These are phyloP conservation scores for Epizoanthus fatuus DNA, from an alignment of 92 coral and sea anemone genomes.

Conservation along the genomic window DNA sequence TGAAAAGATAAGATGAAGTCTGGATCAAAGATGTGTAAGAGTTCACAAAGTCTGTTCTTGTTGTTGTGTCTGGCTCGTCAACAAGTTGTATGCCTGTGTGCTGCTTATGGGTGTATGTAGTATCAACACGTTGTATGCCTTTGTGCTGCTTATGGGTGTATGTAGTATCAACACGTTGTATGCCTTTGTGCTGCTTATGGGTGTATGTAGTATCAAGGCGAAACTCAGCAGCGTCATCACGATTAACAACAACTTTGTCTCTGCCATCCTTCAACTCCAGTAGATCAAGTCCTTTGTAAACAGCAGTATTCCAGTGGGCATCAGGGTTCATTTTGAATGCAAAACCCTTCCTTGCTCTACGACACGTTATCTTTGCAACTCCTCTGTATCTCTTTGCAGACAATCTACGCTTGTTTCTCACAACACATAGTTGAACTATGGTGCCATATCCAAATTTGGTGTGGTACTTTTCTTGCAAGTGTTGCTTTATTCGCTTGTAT, in stretches of 20 bases:
- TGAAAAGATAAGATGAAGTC: slow-evolving; percentile 43
- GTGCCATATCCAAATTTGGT: slow-evolving; percentile 58
- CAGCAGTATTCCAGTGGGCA: slow-evolving; percentile 59
- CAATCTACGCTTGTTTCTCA: slow-evolving; percentile 37
- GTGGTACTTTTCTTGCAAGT: slow-evolving; percentile 41
- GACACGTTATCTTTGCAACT: slow-evolving; percentile 66
- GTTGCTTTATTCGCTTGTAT: slow-evolving; percentile 28
- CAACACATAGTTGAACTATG: slow-evolving; percentile 46
- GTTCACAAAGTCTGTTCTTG: slow-evolving; percentile 58
- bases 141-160: slow-evolving; percentile 59
- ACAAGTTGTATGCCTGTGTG: slow-evolving; percentile 36
- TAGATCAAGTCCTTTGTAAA: slow-evolving; percentile 57
- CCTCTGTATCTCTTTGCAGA: slow-evolving; percentile 63
- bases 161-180: slow-evolving; percentile 31
- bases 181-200: slow-evolving; percentile 56
- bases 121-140: slow-evolving; percentile 39
- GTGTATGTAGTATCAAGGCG: slow-evolving; percentile 56
- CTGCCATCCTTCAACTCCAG: slow-evolving; percentile 49
- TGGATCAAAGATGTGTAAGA: slow-evolving; percentile 50
- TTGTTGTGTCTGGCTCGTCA: slow-evolving; percentile 41
- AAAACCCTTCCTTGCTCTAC: slow-evolving; percentile 68
- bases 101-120: slow-evolving; percentile 58
- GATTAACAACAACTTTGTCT: slow-evolving; percentile 48
- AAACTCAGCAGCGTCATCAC: slow-evolving; percentile 58
- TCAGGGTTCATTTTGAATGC: slow-evolving; percentile 59